Base-by-base conservation (phyloP, 1,140 invertebrate genomes). In the Drosophila ironensis region DNA sequence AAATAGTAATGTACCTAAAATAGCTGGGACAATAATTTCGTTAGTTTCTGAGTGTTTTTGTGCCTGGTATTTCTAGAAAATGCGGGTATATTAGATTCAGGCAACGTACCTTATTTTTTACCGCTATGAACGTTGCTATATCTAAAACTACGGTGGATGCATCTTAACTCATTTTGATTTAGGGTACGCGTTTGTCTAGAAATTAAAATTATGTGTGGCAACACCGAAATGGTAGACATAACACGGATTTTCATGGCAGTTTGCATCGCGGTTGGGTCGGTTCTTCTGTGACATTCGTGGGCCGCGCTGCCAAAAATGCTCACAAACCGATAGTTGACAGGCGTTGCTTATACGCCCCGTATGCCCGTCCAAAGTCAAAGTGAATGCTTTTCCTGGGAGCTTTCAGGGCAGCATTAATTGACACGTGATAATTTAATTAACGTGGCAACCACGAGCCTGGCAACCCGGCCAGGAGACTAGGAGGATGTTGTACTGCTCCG, bases 371-470 rank as follows among this genome's bases (percentile, higher is more conserved):
- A 72, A 48, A 54, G 72, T 64, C 63, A 64, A 67, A 67, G 61
- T 53, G 64, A 67, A 67, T 68, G 48, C 30, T 68, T 78, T 72
- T 73, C 37, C 52, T 74, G 61, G 60, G 60, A 54, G 44, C 48
- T 70, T 57, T 56, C 51, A 52, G 28, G 61, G 61, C 38, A 56
- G 50, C 75, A 84, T 84, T 82, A 82, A 82, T 82, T 82, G 78
- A 82, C 78, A 82, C 78, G 78, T 82, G 78, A 84, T 82, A 82
- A 82, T 82, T 82, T 82, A 82, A 82, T 82, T 82, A 82, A 82
- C 69, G 73, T 69, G 56, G 56, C 77, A 82, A 53, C 60, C 45
- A 45, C 67, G 50, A 63, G 77, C 53, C 61, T 63, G 40, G 61
- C 63, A 72, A 81, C 14, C 11, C 30, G 14, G 30, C 7, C 30